phyloP scores from a whole-genome alignment of 2,888 invertebrate genomes.

The Drosophila multiciliata region DNA sequence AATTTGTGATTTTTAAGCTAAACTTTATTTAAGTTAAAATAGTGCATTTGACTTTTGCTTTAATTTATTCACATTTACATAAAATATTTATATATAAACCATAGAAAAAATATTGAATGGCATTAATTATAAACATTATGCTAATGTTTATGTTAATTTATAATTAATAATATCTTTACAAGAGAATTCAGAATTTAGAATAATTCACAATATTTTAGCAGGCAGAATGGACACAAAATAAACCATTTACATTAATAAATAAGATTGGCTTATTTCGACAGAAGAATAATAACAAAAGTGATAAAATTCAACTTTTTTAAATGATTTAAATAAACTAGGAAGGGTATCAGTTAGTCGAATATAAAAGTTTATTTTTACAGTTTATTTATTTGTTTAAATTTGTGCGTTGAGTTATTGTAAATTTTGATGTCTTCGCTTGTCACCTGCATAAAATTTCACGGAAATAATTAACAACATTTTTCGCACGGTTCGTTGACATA shows the following conservation, averaged over 20 bases:
- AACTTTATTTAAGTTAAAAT: neutral
- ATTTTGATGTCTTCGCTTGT: slow-evolving; percentile 22
- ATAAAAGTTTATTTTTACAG: neutral
- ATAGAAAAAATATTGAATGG: neutral
- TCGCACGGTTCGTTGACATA: slow-evolving; percentile 47
- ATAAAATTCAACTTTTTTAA: neutral
- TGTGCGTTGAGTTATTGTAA: slow-evolving; percentile 13
- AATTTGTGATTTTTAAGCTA: neutral
- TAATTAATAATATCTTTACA: neutral
- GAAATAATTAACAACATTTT: slow-evolving; percentile 49
- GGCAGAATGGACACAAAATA: neutral
- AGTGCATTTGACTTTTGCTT: neutral
- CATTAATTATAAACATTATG: neutral
- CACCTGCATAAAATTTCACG: slow-evolving; percentile 41
- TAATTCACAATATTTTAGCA: neutral
- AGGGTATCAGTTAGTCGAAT: neutral
- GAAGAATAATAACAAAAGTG: neutral
- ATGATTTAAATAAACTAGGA: neutral
- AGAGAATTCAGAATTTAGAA: neutral
- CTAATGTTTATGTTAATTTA: neutral
- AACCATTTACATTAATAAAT: neutral
- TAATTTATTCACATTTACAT: neutral
- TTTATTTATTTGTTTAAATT: neutral
- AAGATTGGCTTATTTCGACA: neutral
- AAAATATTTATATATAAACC: neutral